Evolutionary conservation across 2,888 invertebrate species (phyloP).

Genomic region (Fragum sueziense): DNA sequence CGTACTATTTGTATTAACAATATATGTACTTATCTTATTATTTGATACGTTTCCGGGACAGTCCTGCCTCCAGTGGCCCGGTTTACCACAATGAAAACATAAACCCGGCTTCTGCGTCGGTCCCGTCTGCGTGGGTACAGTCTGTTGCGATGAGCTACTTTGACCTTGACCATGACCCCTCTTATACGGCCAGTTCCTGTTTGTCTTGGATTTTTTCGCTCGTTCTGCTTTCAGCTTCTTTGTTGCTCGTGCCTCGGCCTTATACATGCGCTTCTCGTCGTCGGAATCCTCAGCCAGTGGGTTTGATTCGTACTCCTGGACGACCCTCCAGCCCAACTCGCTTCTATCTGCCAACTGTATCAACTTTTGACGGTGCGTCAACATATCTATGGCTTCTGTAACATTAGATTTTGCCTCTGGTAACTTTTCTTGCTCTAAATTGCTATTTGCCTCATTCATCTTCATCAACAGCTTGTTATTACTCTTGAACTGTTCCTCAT

Average conservation of each 20-base stretch:
- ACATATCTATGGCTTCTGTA: too few relatives aligned
- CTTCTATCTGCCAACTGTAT: constrained; percentile 29
- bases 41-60: constrained; percentile 10
- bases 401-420: too few relatives aligned
- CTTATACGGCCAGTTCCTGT: constrained; percentile 19
- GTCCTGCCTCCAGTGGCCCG: constrained; percentile 35
- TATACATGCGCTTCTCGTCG: constrained; percentile 28
- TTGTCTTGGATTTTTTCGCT: background rate
- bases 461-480: too few relatives aligned
- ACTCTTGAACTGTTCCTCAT: too few relatives aligned
- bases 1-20: too few relatives aligned
- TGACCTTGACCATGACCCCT: background rate
- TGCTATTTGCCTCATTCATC: too few relatives aligned
- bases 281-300: constrained; percentile 35
- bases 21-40: background rate
- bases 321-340: constrained; percentile 28
- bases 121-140: background rate
- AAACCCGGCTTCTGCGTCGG: constrained; percentile 14
- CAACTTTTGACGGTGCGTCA: constrained; percentile 21
- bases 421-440: too few relatives aligned
- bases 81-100: constrained; percentile 33
- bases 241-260: constrained; percentile 6
- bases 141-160: too few relatives aligned
- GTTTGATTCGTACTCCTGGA: constrained; percentile 28
- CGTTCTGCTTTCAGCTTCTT: constrained; percentile 10